Conservation (phyloP, 2,888 invertebrate genomes). For the Hyalella azteca region DNA sequence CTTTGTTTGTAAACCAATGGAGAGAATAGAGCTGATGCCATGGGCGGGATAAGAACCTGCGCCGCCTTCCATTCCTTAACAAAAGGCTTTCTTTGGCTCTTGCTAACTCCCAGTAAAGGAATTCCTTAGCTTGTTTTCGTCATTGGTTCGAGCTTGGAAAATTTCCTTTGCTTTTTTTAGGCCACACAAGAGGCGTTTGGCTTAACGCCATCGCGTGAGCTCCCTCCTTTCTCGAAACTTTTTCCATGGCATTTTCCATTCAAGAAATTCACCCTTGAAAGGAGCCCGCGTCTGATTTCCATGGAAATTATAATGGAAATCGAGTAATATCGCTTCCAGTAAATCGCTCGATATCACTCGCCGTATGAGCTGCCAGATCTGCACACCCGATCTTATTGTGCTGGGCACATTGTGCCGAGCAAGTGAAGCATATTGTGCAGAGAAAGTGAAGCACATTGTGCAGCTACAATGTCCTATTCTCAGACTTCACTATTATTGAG, state of each 20-base stretch:
- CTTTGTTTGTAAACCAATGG: conserved; percentile 37
- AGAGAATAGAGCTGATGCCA: conserved; percentile 15
- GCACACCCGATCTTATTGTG: too few relatives aligned
- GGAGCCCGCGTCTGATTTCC: conserved; percentile 13
- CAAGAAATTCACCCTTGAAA: neutral
- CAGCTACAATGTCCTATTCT: conserved; percentile 20
- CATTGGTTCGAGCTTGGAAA: conserved; percentile 12
- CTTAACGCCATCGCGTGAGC: conserved; percentile 17
- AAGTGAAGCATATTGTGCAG: neutral
- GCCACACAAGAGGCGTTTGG: conserved; percentile 30
- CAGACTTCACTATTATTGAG: neutral
- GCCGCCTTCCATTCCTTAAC: conserved; percentile 21
- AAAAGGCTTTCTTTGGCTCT: conserved; percentile 26
- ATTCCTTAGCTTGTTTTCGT: conserved; percentile 25
- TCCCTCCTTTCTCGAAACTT: neutral
- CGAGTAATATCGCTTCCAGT: conserved; percentile 24
- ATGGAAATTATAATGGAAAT: conserved; percentile 33
- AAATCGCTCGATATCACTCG: neutral
- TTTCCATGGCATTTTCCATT: neutral
- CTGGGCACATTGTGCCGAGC: neutral
- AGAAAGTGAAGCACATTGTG: conserved; percentile 6
- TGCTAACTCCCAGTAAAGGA: conserved; percentile 23
- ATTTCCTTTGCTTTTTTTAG: neutral
- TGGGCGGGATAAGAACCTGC: conserved; percentile 15
- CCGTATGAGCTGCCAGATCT: neutral